Base-by-base conservation (phyloP, 2,888 invertebrate genomes). In the Agrotis ipsilon region DNA sequence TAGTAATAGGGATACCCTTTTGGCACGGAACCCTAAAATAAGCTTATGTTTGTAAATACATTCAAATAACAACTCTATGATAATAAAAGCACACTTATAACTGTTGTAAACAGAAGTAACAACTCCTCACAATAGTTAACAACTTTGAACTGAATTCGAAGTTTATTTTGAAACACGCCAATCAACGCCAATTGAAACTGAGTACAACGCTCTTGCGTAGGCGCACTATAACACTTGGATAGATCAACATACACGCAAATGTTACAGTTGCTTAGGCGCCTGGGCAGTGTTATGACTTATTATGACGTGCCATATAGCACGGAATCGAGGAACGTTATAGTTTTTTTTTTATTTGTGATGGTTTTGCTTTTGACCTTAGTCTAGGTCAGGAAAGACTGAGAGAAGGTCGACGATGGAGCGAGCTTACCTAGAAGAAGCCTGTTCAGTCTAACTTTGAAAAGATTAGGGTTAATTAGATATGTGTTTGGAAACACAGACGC, bases 91-190 rank as follows among this genome's bases (percentile, higher is more conserved):
- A 21, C 9, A 11, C 3, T 5, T n/a, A 21, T 11, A 39, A 48
- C 4, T 18, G 1, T 2, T 19, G 1, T 19, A 13, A 51, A 52
- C 14, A 61, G n/a, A n/a, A 72, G 21, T 32, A 52, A 72, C 39
- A 52, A 11, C 24, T 45, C 45, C 16, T 13, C 27, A 14, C 13
- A 21, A n/a, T n/a, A 32, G 11, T 57, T 75, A 49, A 57, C 49
- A 32, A 45, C 21, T 32, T 32, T 45, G 57, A 24, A 51, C 75
- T 72, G 9, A 75, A 51, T 68, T 46, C 45, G 24, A 19, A 9
- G 18, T 67, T 32, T 67, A 75, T 75, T 75, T 72, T 68, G 16
- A 72, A 75, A 71, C n/a, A 54, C 24, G 9, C 46, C 46, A 27
- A 65, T 64, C 65, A 43, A 48, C 39, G n/a, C 27, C 9, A 21